phyloP scores from a whole-genome alignment of 2,113 vertebrate genomes.

The Gavialis gangeticus region DNA sequence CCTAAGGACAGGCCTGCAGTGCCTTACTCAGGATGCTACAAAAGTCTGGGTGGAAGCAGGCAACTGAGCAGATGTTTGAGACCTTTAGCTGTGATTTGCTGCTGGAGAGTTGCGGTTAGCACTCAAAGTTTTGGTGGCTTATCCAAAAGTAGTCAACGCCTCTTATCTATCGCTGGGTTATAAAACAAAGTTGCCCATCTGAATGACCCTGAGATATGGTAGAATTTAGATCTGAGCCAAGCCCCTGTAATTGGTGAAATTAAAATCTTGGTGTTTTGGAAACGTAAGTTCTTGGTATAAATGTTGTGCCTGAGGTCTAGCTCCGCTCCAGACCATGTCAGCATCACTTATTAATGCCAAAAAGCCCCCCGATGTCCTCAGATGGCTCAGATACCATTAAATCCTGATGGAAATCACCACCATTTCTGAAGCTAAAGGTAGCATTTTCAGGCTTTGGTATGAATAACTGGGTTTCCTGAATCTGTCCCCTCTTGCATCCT shows the following conservation, averaged over 20 bases:
- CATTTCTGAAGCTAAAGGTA: not conserved
- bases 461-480: constrained; percentile 21
- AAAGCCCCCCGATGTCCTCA: not conserved
- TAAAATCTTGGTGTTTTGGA: not conserved
- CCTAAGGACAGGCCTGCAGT: not conserved
- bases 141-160: not conserved
- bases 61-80: not conserved
- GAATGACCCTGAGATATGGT: not conserved
- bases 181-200: not conserved
- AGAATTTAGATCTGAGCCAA: not conserved
- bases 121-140: not conserved
- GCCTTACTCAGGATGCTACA: not conserved
- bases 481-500: not conserved
- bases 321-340: not conserved
- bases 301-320: not conserved
- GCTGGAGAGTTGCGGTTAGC: not conserved
- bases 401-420: not conserved
- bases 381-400: not conserved
- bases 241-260: not conserved
- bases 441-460: not conserved
- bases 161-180: not conserved
- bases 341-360: not conserved
- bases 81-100: not conserved
- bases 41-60: not conserved
- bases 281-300: no score